These are phyloP conservation scores for Pherbina coryleti DNA, from an alignment of 2,888 invertebrate genomes.

Conservation along the genomic window DNA sequence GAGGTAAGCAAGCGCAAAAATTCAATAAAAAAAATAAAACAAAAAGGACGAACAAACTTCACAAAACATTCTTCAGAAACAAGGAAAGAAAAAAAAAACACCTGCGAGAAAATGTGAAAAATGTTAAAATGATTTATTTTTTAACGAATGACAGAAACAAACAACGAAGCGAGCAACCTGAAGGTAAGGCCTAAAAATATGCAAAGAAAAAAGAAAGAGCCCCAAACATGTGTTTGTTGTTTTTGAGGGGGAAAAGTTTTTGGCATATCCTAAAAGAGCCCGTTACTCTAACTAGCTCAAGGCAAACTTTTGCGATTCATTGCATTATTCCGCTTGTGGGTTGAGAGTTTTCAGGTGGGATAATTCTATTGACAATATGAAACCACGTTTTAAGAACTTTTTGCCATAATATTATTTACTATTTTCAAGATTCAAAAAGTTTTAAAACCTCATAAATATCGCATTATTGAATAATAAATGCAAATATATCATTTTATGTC, in stretches of 20 bases:
- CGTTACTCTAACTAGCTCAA: not conserved
- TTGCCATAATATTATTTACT: no score
- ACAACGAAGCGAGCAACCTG: not conserved
- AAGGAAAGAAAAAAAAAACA: not conserved
- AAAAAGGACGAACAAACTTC: not conserved
- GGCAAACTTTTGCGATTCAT: slow-evolving; percentile 6
- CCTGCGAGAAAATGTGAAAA: not conserved
- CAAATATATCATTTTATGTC: no score
- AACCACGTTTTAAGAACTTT: no score
- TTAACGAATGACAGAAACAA: slow-evolving; percentile 21
- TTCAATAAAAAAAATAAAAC: not conserved
- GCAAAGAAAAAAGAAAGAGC: not conserved
- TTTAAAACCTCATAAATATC: no score
- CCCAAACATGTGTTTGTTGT: not conserved
- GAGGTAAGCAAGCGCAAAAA: not conserved
- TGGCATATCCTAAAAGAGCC: not conserved
- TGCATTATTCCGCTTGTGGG: not conserved
- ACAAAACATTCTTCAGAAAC: not conserved
- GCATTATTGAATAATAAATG: no score
- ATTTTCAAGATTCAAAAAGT: no score
- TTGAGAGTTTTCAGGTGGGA: no score
- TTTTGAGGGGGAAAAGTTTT: not conserved
- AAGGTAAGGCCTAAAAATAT: not conserved
- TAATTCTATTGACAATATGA: no score
- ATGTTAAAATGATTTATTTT: slow-evolving; percentile 29